Base-by-base conservation (phyloP, 2,888 invertebrate species). In the Cosmia pyralina region DNA sequence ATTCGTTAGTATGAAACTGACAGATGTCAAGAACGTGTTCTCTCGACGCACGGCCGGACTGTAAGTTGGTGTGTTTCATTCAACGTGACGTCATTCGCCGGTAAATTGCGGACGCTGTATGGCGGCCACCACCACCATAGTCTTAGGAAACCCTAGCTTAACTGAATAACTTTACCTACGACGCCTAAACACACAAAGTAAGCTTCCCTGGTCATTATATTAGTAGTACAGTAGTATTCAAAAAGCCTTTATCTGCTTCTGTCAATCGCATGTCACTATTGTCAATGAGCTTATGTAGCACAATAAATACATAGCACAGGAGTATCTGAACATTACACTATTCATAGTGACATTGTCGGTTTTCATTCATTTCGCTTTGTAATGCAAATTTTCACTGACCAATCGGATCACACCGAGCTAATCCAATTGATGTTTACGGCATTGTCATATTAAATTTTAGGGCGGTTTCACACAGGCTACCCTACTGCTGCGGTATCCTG, bases 291-390 rank as follows among this genome's bases (percentile, higher is more conserved):
- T 52, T 53, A 41, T 17, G 28, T 22, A 58, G 28, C 52, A 77
- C 63, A 66, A 67, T 68, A 57, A n/a, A 17, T 19, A 46, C 11
- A 57, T 13, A 19, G 5, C 48, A 19, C 48, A 11, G 19, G 8
- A 67, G 19, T 79, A 44, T 79, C 41, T 52, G 28, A 13, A 57
- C 28, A 63, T 50, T 57, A 48, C 53, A 67, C 66, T 67, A 64
- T 68, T 79, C 41, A 82, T 41, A 65, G 53, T 55, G 74, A 55
- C 60, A 78, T 53, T 58, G 69, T 63, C 28, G 60, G 57, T 57
- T 72, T 72, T 60, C 64, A 72, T 68, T 79, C 13, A 82, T 70
- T 79, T 63, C 41, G 44, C 70, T 72, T 82, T 82, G 76, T 79
- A 62, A 11, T 67, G 34, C 57, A 41, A 72, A 72, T 76, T 82